Percentiles rank a stretch among this genome's conserved stretches.
These are phyloP conservation scores for Myrmecobius fasciatus DNA, from an alignment of 2,113 vertebrate species.

Conservation along the genomic window DNA sequence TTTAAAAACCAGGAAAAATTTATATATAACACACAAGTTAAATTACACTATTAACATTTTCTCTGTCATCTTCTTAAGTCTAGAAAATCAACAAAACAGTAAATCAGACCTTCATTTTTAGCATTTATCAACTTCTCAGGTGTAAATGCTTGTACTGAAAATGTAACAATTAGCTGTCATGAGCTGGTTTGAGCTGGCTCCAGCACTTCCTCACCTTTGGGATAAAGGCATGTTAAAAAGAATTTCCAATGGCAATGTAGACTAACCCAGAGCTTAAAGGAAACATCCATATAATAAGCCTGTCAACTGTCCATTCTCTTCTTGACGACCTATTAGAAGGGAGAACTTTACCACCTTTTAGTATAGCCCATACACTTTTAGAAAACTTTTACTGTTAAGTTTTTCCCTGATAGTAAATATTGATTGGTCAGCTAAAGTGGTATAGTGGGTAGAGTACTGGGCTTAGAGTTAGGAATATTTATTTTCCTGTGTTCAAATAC, in stretches of 20 bases:
- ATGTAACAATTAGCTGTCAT: neutral
- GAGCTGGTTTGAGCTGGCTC: neutral
- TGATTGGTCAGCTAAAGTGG: neutral
- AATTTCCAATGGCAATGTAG: neutral
- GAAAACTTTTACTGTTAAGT: neutral
- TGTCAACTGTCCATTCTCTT: neutral
- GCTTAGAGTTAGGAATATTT: too few species aligned
- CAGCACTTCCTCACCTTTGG: neutral
- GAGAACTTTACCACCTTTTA: neutral
- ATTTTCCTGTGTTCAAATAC: too few species aligned
- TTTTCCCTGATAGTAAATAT: neutral
- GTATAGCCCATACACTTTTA: neutral
- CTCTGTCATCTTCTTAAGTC: neutral
- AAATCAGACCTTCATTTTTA: neutral
- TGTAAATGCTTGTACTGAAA: neutral
- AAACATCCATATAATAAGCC: neutral
- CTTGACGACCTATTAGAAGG: neutral
- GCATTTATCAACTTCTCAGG: neutral
- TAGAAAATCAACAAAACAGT: neutral
- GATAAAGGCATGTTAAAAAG: neutral
- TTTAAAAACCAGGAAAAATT: neutral
- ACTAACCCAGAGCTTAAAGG: neutral
- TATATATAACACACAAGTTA: neutral
- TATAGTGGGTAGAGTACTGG: neutral
- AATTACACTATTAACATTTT: neutral